Evolutionary conservation across 1,140 invertebrate genomes (phyloP), one percentile per base, ranked within the genome.

Genomic region (Diploscapter pachys): DNA sequence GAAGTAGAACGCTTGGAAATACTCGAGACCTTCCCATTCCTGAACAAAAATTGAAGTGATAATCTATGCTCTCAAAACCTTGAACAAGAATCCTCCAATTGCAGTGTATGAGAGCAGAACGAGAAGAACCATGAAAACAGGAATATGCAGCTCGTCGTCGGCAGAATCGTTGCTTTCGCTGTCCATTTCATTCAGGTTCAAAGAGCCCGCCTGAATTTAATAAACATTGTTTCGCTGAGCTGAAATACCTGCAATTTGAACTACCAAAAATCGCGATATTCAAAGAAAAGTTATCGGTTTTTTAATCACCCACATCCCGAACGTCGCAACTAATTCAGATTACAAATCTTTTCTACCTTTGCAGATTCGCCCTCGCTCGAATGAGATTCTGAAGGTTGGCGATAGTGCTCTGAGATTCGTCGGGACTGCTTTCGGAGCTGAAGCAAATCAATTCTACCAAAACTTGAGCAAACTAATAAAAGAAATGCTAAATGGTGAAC

Each of bases 1-100:
- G 65, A 85, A 85, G 71, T 85, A 85, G 71, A 85, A 85, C 6
- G 83, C 83, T 50, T 85, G 85, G 63, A 86, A 85, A 69, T 86
- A 85, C 50, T 80, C 55, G 79, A 83, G 82, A 53, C 80, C 85
- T 69, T 84, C 83, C 80, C 81, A 85, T 6, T 81, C 77, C 62
- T 79, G 63, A 85, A 86, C 53, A 84, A 57, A 50, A 79, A 63
- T 4, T 53, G 59, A 51, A 3, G 9, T 5, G 4, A 5, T 6
- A 63, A 50, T 9, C 51, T 51, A 11, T 55, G 64, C 3, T 31
- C 13, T 4, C n/a, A 31, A 13, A 3, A 71, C 67, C 48, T 71
- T 52, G 53, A 74, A 74, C 48, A 74, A 57, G 48, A 74, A 70
- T 9, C 81, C 83, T 11, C 83, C 83, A 63, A 86, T 75, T 3